Conservation (phyloP, 1,140 invertebrate species). For the Trachelipus rathkii region DNA sequence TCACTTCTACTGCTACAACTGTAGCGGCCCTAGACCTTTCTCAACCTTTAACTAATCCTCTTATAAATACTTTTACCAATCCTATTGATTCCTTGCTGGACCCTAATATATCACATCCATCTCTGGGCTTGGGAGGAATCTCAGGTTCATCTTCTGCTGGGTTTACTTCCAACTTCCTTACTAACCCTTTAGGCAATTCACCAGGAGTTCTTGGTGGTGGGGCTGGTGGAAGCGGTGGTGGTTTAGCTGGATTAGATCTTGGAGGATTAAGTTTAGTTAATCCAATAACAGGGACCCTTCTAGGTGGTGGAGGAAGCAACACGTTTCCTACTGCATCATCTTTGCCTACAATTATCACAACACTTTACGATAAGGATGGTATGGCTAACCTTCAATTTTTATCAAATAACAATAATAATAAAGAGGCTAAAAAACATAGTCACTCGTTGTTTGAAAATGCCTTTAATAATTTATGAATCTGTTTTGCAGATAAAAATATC, state of each 20-base stretch:
- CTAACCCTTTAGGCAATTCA: conserved; percentile 1
- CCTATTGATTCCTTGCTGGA: conserved; percentile 29
- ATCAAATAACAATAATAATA: background rate
- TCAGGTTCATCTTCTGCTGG: background rate
- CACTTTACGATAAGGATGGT: conserved; percentile 49
- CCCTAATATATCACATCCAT: conserved; percentile 18
- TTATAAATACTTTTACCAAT: conserved; percentile 26
- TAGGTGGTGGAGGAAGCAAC: conserved; percentile 18
- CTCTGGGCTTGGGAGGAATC: background rate
- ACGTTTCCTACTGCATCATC: conserved; percentile 26
- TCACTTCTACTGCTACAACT: conserved; percentile 25
- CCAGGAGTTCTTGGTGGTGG: conserved; percentile 19
- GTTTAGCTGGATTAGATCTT: background rate
- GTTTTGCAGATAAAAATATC: conserved; percentile 46
- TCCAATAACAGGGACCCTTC: conserved; percentile 29
- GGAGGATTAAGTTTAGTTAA: conserved; percentile 13
- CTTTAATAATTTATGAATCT: background rate
- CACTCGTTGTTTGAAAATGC: background rate
- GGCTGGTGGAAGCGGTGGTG: conserved; percentile 11
- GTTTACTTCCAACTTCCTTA: background rate
- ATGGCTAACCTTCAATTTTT: conserved; percentile 31
- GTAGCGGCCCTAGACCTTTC: conserved; percentile 37
- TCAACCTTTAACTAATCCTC: conserved; percentile 34
- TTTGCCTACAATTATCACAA: conserved; percentile 50
- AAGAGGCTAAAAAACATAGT: no score